phyloP scores from a whole-genome alignment of 2,113 vertebrate genomes.

The Microcebus tavaratra region DNA sequence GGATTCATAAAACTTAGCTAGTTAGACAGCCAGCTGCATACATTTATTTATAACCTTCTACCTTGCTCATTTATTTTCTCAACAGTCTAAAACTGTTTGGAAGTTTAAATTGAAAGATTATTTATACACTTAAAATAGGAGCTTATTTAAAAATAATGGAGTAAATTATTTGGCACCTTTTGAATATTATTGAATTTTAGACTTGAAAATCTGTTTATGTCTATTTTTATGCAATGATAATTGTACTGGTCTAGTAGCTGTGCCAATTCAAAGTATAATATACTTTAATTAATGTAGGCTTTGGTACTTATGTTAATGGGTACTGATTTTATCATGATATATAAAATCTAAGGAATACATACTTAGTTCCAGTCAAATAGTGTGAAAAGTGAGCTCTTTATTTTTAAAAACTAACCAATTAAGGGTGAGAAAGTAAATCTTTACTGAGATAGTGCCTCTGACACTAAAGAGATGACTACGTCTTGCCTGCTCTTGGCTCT shows the following conservation, averaged over 20 bases:
- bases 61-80: conserved; percentile 45
- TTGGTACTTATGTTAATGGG: conserved; percentile 41
- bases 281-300: conserved; percentile 32
- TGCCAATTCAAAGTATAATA: conserved; percentile 9
- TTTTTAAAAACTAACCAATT: conserved; percentile 39
- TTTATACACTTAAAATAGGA: conserved; percentile 38
- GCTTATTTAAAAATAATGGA: conserved; percentile 43
- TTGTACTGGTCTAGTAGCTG: conserved; percentile 1
- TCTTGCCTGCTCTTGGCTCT: neutral
- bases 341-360: conserved; percentile 36
- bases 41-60: conserved; percentile 26
- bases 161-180: conserved; percentile 48
- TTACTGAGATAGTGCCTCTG: conserved; percentile 3
- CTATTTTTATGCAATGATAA: conserved; percentile 52
- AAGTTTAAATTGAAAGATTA: conserved; percentile 52
- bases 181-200: conserved; percentile 46
- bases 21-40: neutral
- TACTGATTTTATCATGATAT: conserved; percentile 6
- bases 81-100: conserved; percentile 30
- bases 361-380: conserved; percentile 3
- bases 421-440: neutral
- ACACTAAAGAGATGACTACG: neutral
- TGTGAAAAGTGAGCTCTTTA: conserved; percentile 15
- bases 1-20: conserved; percentile 21
- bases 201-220: conserved; percentile 44